Evolutionary conservation across 2,113 vertebrate genomes (phyloP), one percentile per base, ranked within the genome.

Genomic region (Riparia riparia): DNA sequence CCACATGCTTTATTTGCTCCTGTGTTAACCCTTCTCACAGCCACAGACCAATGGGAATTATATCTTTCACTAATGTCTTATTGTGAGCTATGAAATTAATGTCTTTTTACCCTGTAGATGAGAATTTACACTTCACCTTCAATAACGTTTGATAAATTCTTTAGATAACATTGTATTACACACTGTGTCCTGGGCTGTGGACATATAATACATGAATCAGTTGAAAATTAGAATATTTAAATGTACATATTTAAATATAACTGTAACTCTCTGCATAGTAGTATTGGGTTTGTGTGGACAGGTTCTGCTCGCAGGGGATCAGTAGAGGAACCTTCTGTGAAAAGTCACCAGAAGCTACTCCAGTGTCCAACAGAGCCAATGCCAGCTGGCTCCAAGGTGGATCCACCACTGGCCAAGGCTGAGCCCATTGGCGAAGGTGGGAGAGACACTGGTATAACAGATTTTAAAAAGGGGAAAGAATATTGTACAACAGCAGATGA

Each of bases 401-500:
- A 69, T 34, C 24, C 0, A 0, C 16, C 20, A 14, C 39, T 26
- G n/a, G 29, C 17, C 39, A 31, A 41, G 45, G 29, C 24, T 60
- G 51, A 58, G 28, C 19, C 39, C 61, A 41, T 26, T 0, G 1
- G 17, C 0, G 0, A 21, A 8, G 9, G 7, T 34, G 47, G 34
- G 56, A 54, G 6, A 0, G 0, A 41, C 8, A 19, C 17, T 19
- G 41, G 12, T 29, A 26, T 31, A 54, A 31, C 2, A 54, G 54
- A 54, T 21, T 54, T 31, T 21, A 26, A 41, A 53, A 60, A 26
- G 25, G 41, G 24, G 10, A 61, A 61, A 47, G 29, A 47, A 7
- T 41, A 13, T 17, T 31, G 24, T 24, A 34, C 29, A 42, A 9
- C n/a, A 61, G 29, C 20, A 61, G 25, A 17, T 49, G n/a, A 39